Base-by-base conservation (phyloP, 2,888 invertebrate genomes). In the Lamproptera curius region DNA sequence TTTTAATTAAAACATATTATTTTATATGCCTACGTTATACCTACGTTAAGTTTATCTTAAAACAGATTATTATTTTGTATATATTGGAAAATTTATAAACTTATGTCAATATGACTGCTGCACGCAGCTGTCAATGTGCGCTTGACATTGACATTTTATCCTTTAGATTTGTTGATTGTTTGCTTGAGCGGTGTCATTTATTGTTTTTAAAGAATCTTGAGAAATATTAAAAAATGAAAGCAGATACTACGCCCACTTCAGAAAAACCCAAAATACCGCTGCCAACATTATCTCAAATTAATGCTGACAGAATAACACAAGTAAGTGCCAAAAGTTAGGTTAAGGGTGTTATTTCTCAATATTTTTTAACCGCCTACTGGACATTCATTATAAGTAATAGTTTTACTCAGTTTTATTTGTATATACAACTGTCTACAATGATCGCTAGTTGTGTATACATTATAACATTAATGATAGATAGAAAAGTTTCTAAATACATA, bases 231-330 rank as follows among this genome's bases (percentile, higher is more conserved):
- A 34, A 60, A 54, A 86, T 86, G 84, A 85, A 85, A 65, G 61
- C 54, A 6, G 86, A 86, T 28, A 53, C 64, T 15, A 63, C 66
- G 23, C 56, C 67, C 38, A 51, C 76, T 16, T 59, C 72, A 9
- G 84, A 85, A 46, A 86, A 87, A 64, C 76, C 83, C 13, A 89
- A 89, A 78, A 77, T 90, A 65, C 90, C 92, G 10, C 89, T 93
- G 39, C 94, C 94, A 10, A 97, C 97, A 0, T 92, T 97, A 17
- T 94, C 96, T 52, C 97, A 97, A 83, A 95, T 97, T 45, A 96
- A 95, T 77, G 90, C 95, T 1, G 97, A 98, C 73, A 89, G 93
- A 70, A 94, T 97, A 60, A 97, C 97, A 57, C 93, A 95, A 89
- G 95, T 95, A 89, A 76, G 77, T 63, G 54, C 11, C 6, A 41